phyloP scores from a whole-genome alignment of 1,140 invertebrate species.

The Neotoxoptera formosana region DNA sequence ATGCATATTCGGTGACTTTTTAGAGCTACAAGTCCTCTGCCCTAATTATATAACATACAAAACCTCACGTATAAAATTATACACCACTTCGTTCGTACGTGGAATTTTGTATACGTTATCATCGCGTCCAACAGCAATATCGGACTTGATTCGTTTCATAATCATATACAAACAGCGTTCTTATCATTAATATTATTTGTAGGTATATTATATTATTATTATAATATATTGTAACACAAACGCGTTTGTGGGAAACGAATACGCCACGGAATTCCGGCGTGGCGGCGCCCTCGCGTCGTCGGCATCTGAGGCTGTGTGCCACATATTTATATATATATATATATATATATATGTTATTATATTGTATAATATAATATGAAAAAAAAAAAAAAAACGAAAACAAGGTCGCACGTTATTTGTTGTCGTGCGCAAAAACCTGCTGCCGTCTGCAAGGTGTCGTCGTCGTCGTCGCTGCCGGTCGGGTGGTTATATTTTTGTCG shows the following conservation, averaged over 20 bases:
- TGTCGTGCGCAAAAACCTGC: neutral
- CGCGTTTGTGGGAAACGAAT: constrained; percentile 7
- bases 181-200: neutral
- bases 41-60: no score
- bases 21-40: no score
- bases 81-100: no score
- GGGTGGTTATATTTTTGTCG: neutral
- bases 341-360: neutral
- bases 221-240: neutral
- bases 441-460: neutral
- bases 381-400: neutral
- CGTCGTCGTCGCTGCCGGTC: neutral
- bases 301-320: neutral
- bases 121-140: neutral
- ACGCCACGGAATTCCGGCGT: constrained; percentile 29
- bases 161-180: neutral
- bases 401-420: neutral
- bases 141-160: neutral
- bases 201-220: no score
- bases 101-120: no score
- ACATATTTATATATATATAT: neutral
- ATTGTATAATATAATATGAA: constrained; percentile 24
- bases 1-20: no score
- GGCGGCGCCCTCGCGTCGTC: neutral
- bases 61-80: no score